These are phyloP conservation scores for Clarias macrocephalus DNA, from an alignment of 2,113 vertebrate genomes.

Conservation along the genomic window DNA sequence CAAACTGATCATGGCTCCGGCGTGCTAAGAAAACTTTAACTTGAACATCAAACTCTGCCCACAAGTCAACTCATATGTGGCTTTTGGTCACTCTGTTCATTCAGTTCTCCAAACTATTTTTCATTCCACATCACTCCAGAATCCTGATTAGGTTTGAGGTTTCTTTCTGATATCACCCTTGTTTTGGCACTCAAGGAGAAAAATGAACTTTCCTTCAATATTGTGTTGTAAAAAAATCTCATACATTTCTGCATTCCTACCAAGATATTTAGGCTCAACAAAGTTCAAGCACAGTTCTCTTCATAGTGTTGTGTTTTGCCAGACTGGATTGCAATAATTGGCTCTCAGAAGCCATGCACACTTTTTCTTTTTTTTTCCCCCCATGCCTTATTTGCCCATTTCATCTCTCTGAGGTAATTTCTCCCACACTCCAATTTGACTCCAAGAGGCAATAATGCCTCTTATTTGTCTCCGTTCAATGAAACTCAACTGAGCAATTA, in stretches of 20 bases:
- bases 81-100: neutral
- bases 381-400: constrained; percentile 29
- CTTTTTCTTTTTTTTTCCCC: constrained; percentile 16
- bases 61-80: neutral
- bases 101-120: neutral
- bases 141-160: neutral
- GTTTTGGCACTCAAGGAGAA: neutral
- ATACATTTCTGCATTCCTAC: too few relatives aligned
- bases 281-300: neutral
- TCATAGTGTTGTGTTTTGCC: neutral
- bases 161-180: neutral
- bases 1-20: too few relatives aligned
- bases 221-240: neutral
- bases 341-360: constrained; percentile 17
- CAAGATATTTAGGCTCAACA: neutral
- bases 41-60: neutral
- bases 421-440: constrained; percentile 38
- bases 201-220: neutral
- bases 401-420: constrained; percentile 38
- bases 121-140: neutral
- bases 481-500: constrained; percentile 46
- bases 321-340: neutral
- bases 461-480: constrained; percentile 36
- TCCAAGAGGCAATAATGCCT: constrained; percentile 48
- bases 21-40: too few relatives aligned